Evolutionary conservation across 2,888 invertebrate genomes (phyloP).

Genomic region (Dasypogon diadema): DNA sequence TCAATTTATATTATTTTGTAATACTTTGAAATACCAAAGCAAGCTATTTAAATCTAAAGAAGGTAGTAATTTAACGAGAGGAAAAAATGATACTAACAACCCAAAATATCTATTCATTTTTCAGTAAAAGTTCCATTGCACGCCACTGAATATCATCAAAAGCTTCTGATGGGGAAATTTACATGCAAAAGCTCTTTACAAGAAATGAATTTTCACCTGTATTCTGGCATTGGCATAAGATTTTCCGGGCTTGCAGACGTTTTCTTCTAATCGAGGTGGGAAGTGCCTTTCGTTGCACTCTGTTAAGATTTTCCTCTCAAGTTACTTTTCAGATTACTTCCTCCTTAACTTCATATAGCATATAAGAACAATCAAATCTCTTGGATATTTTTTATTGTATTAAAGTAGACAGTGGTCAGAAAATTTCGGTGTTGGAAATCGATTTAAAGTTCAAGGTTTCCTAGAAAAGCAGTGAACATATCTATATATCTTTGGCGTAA

Average conservation of each 20-base stretch:
- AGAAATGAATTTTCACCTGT: slow-evolving; percentile 30
- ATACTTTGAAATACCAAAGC: too few relatives aligned
- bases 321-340: not conserved
- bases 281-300: slow-evolving; percentile 27
- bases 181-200: slow-evolving; percentile 14
- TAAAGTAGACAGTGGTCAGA: slow-evolving; percentile 29
- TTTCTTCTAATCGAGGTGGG: slow-evolving; percentile 7
- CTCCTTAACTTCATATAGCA: not conserved
- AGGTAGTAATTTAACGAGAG: too few relatives aligned
- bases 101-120: too few relatives aligned
- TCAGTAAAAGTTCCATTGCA: too few relatives aligned
- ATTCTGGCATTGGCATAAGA: slow-evolving; percentile 35
- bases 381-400: not conserved
- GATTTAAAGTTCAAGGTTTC: slow-evolving; percentile 49
- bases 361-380: too few relatives aligned
- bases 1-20: too few relatives aligned
- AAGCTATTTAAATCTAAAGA: too few relatives aligned
- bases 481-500: slow-evolving; percentile 9
- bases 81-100: too few relatives aligned
- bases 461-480: slow-evolving; percentile 19
- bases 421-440: slow-evolving; percentile 29
- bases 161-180: slow-evolving; percentile 20
- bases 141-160: not conserved
- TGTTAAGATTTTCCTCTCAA: not conserved
- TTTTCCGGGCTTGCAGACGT: slow-evolving; percentile 44